Conservation (phyloP, 2,888 invertebrate species). For the Gerris lacustris region DNA sequence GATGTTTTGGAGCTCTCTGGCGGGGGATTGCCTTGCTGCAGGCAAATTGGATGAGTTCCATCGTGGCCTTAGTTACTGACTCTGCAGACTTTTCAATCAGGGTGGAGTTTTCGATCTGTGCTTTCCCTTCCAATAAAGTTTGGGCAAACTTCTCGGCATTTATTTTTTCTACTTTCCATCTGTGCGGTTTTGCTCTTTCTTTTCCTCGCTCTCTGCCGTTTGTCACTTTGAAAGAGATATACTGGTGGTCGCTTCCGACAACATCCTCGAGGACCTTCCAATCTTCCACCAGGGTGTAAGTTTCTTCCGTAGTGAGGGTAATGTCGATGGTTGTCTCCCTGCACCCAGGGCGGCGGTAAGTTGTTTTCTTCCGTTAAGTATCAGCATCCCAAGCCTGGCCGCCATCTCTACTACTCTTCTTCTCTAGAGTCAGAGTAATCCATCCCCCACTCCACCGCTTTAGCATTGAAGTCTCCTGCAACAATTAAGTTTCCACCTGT, state of each 20-base stretch:
- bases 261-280: not conserved
- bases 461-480: slow-evolving; percentile 25
- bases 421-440: slow-evolving; percentile 27
- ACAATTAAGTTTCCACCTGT: slow-evolving; percentile 18
- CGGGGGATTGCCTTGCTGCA: slow-evolving; percentile 5
- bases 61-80: not conserved
- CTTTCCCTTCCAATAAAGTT: not conserved
- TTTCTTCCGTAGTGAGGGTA: not conserved
- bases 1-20: not conserved
- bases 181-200: not conserved
- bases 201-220: not conserved
- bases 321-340: not conserved
- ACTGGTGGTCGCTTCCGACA: slow-evolving; percentile 2
- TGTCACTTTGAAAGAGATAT: not conserved
- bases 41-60: not conserved
- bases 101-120: too few species aligned
- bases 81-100: not conserved
- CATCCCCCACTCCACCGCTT: slow-evolving; percentile 30
- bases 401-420: slow-evolving; percentile 28
- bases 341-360: slow-evolving; percentile 9
- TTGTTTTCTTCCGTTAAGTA: slow-evolving; percentile 21
- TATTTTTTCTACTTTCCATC: not conserved
- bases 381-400: slow-evolving; percentile 23
- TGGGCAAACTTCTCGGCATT: slow-evolving; percentile 1
- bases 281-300: not conserved